A percentile compares a stretch with the other conserved stretches of the same genome.
Conservation (phyloP, 2,797 vertebrate species). For the Tauraco hartlaubi region DNA sequence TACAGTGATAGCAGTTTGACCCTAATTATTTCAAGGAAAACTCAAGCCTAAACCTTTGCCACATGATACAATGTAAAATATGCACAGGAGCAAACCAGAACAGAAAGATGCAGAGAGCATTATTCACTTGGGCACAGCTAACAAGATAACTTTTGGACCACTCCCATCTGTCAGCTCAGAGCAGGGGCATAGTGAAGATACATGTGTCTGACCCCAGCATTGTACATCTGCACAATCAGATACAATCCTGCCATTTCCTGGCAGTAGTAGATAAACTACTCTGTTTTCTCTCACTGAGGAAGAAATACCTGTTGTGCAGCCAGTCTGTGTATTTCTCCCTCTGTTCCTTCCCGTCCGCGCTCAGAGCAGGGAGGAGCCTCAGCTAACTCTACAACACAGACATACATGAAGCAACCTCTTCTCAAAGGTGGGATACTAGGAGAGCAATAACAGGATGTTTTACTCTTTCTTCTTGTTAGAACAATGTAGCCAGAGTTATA, state of each 20-base stretch:
- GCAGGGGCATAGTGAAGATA: neutral
- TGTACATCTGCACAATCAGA: neutral
- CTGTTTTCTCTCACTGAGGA: neutral
- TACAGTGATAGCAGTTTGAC: neutral
- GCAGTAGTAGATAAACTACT: neutral
- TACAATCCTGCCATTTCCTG: neutral
- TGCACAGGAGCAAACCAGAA: neutral
- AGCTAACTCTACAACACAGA: neutral
- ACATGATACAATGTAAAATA: neutral
- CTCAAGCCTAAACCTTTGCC: neutral
- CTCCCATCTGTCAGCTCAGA: neutral
- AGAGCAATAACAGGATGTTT: neutral
- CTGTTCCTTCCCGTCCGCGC: neutral
- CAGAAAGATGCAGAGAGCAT: neutral
- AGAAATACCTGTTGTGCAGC: neutral
- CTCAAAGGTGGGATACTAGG: neutral
- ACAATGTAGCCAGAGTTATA: neutral
- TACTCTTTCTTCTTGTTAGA: neutral
- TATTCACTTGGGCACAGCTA: neutral
- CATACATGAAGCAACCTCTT: neutral
- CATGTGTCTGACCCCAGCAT: rapidly evolving
- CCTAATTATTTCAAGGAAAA: neutral
- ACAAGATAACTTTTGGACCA: neutral
- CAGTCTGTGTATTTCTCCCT: neutral
- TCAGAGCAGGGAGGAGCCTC: neutral